phyloP scores from a whole-genome alignment of 1,140 invertebrate genomes.

The Eriosoma lanigerum region DNA sequence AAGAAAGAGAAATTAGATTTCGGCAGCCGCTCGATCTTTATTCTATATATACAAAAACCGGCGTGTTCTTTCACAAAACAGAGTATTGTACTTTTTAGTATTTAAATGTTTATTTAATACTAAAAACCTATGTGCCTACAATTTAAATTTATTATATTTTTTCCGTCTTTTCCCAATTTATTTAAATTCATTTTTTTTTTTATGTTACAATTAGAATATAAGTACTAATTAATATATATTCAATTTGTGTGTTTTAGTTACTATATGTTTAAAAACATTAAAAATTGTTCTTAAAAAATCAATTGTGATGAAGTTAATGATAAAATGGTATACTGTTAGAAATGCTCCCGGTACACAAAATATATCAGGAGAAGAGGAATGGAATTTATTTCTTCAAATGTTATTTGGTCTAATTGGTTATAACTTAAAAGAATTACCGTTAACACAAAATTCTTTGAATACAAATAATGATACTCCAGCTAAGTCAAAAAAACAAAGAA shows the following conservation, averaged over 20 bases:
- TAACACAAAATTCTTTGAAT: conserved; percentile 61
- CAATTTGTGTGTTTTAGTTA: conserved; percentile 58
- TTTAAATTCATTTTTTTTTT: too few relatives aligned
- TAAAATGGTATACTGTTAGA: conserved; percentile 82
- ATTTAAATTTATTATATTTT: too few relatives aligned
- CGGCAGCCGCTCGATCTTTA: too few relatives aligned
- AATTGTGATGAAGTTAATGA: conserved; percentile 72
- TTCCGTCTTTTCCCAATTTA: too few relatives aligned
- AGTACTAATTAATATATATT: neutral
- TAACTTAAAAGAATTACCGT: conserved; percentile 66
- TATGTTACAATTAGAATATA: too few relatives aligned
- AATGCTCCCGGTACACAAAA: conserved; percentile 85
- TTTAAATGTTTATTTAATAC: too few relatives aligned
- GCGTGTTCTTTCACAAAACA: too few relatives aligned
- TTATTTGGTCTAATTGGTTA: conserved; percentile 68
- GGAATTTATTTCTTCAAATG: conserved; percentile 71
- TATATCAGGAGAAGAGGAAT: conserved; percentile 75
- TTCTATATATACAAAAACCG: too few relatives aligned
- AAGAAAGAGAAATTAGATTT: too few relatives aligned
- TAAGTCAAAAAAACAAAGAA: conserved; percentile 64
- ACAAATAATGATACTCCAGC: conserved; percentile 61
- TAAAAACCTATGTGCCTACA: too few relatives aligned
- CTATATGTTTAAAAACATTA: conserved; percentile 71
- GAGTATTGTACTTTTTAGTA: too few relatives aligned
- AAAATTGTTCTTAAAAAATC: conserved; percentile 75